Evolutionary conservation across 2,888 invertebrate genomes (phyloP), one percentile per base, ranked within the genome.

Genomic region (Chironomus tentans): DNA sequence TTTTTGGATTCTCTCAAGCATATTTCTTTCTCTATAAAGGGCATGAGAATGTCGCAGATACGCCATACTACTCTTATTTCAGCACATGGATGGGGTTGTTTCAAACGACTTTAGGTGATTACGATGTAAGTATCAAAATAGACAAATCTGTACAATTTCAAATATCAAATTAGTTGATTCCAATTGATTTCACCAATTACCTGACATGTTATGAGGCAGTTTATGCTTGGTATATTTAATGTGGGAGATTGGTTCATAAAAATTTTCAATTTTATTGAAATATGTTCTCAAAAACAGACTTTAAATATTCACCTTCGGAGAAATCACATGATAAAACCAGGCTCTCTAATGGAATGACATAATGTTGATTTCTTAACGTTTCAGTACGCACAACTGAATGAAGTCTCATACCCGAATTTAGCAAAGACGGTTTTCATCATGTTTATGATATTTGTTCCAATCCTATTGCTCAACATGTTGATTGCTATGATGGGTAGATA

Each of bases 401-500:
- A 91, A 81, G 96, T 97, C 1, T 92, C 94, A 2, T 97, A 98
- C 83, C 94, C 97, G 6, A 92, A 92, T 78, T 86, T 98, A 78
- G 93, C 95, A 24, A 98, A 98, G 86, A 91, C 94, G 0, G 95
- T 98, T n/a, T 99, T 99, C 83, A 92, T 95, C 0, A 87, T 97
- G 77, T 99, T 98, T 83, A 98, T 98, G 97, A 94, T 99, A 76
- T 92, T 98, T 80, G 97, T 98, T 77, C 98, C 98, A 1, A 98
- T 98, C 81, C 85, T 98, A 70, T 85, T 98, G 80, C 88, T 98
- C 13, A 98, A 98, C 89, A 98, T 93, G 92, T 88, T 99, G 84
- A 99, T 99, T 79, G 99, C 99, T 78, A 99, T 98, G 98, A 99
- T 99, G 98, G 98, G 98, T 48, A 98, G 4, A 98, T 84, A 99